These are phyloP conservation scores for Lutra lutra DNA, from an alignment of 2,797 vertebrate species.

Conservation along the genomic window DNA sequence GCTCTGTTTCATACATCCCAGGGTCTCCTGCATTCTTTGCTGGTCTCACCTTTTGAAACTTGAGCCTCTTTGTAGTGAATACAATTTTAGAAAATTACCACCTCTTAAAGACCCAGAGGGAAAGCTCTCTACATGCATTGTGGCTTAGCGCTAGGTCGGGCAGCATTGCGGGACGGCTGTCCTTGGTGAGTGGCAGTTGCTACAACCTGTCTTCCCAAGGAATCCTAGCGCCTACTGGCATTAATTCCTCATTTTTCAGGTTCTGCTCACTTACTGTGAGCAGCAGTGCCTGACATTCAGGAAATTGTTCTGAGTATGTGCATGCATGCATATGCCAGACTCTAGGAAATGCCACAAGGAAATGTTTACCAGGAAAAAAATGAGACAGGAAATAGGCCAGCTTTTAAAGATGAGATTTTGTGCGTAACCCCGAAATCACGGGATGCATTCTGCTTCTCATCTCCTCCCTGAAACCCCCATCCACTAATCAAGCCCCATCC, in stretches of 20 bases:
- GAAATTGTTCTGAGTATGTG: background rate
- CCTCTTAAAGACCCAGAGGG: background rate
- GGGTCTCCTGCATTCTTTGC: background rate
- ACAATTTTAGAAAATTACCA: background rate
- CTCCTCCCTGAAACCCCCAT: fast-evolving
- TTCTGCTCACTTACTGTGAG: background rate
- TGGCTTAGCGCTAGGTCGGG: background rate
- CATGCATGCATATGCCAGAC: fast-evolving
- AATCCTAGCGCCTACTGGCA: background rate
- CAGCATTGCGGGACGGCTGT: background rate
- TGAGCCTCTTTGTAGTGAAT: background rate
- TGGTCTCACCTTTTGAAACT: background rate
- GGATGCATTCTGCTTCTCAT: background rate
- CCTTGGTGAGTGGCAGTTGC: background rate
- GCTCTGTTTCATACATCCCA: background rate
- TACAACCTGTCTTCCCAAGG: background rate
- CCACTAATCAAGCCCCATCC: background rate
- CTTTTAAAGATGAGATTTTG: background rate
- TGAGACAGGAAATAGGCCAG: background rate
- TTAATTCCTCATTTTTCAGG: background rate
- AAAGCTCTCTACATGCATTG: fast-evolving
- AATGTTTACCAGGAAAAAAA: background rate
- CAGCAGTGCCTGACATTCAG: background rate
- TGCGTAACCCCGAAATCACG: background rate
- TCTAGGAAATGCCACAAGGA: background rate